Evolutionary conservation across 2,888 invertebrate genomes (phyloP), one percentile per base, ranked within the genome.

Genomic region (Brenthis ino): DNA sequence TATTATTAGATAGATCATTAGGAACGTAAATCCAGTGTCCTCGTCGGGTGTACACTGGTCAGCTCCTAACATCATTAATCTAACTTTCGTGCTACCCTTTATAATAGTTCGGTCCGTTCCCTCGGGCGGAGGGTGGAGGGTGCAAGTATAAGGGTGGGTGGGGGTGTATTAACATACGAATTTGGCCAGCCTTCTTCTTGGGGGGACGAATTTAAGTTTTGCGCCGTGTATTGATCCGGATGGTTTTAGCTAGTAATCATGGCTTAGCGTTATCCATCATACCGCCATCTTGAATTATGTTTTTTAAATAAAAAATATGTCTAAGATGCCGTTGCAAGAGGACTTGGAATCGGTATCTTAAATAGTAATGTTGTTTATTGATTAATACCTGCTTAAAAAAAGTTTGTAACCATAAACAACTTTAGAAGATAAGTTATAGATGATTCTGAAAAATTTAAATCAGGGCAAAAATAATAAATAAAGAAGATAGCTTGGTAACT

Each of bases 1-100:
- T 57, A n/a, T 63, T 71, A 64, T 64, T 33, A 33, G 37, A 54
- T 33, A 33, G 37, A 54, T 63, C 58, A 63, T 73, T 73, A 74
- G 65, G 72, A 63, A 78, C 82, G 78, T 80, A 57, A 68, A 67
- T 64, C 47, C 43, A 12, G 16, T 0, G 20, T 14, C 58, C n/a
- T 67, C 74, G 72, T 67, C 75, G 70, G 61, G 76, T 80, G 80
- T 88, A 83, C 89, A 64, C 82, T 89, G 90, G 91, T 90, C 92
- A 91, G 91, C 88, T 93, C 85, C 92, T 93, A 93, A 93, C 93
- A 93, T 93, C 93, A 93, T 93, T 93, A 93, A 93, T 93, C 93
- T 93, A 93, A 92, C 92, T 93, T 93, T 92, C 91, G 89, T 88
- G 91, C 92, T 92, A 91, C 92, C 93, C 93, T 92, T 92, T 92